A percentile compares a stretch with the other conserved stretches of the same genome.
Evolutionary conservation across 2,888 invertebrate species (phyloP).

Genomic region (Pterobdella sp.): DNA sequence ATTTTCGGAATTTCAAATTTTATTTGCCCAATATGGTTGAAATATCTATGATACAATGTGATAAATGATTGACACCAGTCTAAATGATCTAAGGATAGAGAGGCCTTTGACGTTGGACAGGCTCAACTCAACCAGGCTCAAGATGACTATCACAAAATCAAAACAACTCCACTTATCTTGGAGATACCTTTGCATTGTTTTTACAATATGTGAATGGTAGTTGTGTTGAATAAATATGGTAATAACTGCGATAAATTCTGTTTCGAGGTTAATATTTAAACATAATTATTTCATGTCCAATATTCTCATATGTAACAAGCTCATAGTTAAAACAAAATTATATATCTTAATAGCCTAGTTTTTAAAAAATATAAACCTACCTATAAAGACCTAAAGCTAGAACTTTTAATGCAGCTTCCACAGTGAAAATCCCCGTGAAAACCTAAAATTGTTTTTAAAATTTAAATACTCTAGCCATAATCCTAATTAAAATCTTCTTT

Average conservation of each 20-base stretch:
- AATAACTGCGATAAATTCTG: too few species aligned
- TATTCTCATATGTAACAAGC: not conserved
- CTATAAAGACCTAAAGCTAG: constrained; percentile 93
- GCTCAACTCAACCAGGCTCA: constrained; percentile 86
- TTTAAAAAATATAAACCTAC: constrained; percentile 55
- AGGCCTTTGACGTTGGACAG: constrained; percentile 89
- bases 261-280: too few species aligned
- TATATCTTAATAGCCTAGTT: not conserved
- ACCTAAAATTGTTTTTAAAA: constrained; percentile 59
- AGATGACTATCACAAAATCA: constrained; percentile 92
- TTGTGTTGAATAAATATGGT: too few species aligned
- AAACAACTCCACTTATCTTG: constrained; percentile 99
- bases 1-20: too few species aligned
- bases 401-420: constrained; percentile 86
- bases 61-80: constrained; percentile 67
- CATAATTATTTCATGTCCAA: too few species aligned
- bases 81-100: constrained; percentile 90
- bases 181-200: constrained; percentile 71
- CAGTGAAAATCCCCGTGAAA: constrained; percentile 91
- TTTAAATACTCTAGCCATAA: not conserved
- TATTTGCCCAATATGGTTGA: too few species aligned
- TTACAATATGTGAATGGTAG: too few species aligned
- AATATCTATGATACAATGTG: too few species aligned
- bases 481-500: not conserved
- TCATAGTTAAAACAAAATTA: not conserved